Conservation (phyloP, 1,140 invertebrate genomes). For the Cyclargus thomasi region DNA sequence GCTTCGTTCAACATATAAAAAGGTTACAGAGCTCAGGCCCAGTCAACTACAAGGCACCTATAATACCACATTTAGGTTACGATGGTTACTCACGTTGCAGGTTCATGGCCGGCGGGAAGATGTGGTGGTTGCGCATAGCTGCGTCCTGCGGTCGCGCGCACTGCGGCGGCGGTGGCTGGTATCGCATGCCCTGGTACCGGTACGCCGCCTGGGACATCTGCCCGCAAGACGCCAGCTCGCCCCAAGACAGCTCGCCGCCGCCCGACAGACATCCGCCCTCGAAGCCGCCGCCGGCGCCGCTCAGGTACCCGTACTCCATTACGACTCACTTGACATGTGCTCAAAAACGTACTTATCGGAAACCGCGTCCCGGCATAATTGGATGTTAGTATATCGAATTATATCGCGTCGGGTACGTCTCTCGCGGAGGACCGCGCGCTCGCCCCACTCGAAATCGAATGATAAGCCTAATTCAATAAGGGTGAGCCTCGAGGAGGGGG, state of each 20-base stretch:
- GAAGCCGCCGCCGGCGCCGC: constrained; percentile 65
- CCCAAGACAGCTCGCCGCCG: constrained; percentile 78
- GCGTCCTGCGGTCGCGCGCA: constrained; percentile 67
- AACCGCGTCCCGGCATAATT: constrained; percentile 63
- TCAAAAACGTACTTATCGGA: constrained; percentile 34
- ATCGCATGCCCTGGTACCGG: constrained; percentile 78
- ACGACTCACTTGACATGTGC: constrained; percentile 45
- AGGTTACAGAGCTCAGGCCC: no score
- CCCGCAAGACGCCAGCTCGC: constrained; percentile 88
- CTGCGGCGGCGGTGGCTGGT: constrained; percentile 68
- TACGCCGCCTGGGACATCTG: constrained; percentile 89
- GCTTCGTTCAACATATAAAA: no score
- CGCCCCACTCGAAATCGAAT: constrained; percentile 76
- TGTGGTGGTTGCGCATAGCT: constrained; percentile 67
- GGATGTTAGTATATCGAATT: constrained; percentile 70
- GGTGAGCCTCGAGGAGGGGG: constrained; percentile 66
- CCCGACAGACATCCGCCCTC: constrained; percentile 59
- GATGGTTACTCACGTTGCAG: constrained; percentile 65
- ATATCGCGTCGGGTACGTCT: constrained; percentile 65
- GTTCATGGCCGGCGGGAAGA: constrained; percentile 73
- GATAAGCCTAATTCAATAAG: constrained; percentile 77
- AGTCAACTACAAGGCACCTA: no score
- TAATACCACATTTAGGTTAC: not conserved
- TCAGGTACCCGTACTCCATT: constrained; percentile 74
- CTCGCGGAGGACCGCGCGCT: constrained; percentile 66